These are phyloP conservation scores for Leucophenga maculata DNA, from an alignment of 2,888 invertebrate species.

Conservation along the genomic window DNA sequence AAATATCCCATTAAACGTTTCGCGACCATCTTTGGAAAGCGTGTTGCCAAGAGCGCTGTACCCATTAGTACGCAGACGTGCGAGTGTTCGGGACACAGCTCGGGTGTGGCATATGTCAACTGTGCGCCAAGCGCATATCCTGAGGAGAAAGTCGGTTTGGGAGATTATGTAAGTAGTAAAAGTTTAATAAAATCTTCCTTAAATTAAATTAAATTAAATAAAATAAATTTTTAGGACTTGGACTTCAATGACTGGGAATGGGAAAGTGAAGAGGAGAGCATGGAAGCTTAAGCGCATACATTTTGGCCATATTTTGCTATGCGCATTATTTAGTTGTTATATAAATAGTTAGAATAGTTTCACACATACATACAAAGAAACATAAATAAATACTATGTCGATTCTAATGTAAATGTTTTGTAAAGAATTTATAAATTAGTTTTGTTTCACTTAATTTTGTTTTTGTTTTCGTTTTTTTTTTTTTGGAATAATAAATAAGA, in stretches of 20 bases:
- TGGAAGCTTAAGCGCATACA: conserved; percentile 45
- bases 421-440: conserved; percentile 11
- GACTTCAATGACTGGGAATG: conserved; percentile 67
- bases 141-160: conserved; percentile 54
- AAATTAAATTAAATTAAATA: neutral
- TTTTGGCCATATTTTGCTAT: neutral
- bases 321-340: conserved; percentile 33
- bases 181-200: neutral
- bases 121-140: conserved; percentile 76
- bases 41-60: conserved; percentile 77
- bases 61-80: conserved; percentile 78
- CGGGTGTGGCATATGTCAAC: conserved; percentile 78
- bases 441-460: neutral
- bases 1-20: conserved; percentile 77
- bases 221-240: conserved; percentile 51
- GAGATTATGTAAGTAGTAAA: conserved; percentile 63
- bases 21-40: conserved; percentile 78
- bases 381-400: neutral
- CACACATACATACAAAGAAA: neutral
- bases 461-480: neutral
- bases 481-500: conserved; percentile 4
- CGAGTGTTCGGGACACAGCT: conserved; percentile 80
- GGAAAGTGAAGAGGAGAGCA: conserved; percentile 58
- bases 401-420: conserved; percentile 1
- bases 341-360: conserved; percentile 42